Evolutionary conservation across 2,797 vertebrate genomes (phyloP).

Genomic region (Scolopax bukidnonensis): DNA sequence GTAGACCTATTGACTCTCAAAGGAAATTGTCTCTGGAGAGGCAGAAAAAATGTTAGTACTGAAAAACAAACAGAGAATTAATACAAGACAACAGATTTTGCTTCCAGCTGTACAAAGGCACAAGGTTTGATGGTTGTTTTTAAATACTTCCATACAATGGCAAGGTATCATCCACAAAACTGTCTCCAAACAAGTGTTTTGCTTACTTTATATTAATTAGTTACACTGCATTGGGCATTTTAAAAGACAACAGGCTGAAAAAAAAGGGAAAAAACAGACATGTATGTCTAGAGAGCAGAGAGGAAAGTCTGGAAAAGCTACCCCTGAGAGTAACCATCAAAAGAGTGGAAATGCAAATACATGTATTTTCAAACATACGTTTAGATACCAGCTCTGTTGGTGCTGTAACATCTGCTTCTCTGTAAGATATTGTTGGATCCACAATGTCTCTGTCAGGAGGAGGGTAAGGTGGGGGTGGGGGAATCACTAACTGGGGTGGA

Average conservation of each 20-base stretch:
- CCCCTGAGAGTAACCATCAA: not conserved
- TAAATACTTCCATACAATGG: not conserved
- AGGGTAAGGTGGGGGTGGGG: conserved; percentile 83
- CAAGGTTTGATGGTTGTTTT: not conserved
- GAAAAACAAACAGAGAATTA: not conserved
- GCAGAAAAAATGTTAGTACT: not conserved
- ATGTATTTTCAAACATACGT: conserved; percentile 82
- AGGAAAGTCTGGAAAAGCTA: conserved; percentile 63
- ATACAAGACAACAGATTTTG: not conserved
- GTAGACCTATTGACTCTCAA: not conserved
- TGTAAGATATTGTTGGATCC: conserved; percentile 67
- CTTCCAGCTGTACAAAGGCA: not conserved
- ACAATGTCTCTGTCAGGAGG: conserved; percentile 76
- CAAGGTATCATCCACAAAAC: not conserved
- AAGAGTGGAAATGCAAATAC: conserved; percentile 26
- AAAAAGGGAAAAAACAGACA: not conserved
- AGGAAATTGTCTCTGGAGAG: not conserved
- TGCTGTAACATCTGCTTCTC: conserved; percentile 74
- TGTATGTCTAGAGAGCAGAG: not conserved
- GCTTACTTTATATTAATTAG: not conserved
- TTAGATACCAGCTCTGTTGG: conserved; percentile 77
- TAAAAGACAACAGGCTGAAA: not conserved
- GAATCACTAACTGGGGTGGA: conserved; percentile 78
- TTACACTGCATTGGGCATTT: conserved; percentile 60
- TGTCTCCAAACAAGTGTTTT: not conserved